A percentile compares a stretch with the other conserved stretches of the same genome.
These are phyloP conservation scores for Leptinotarsa texana DNA, from an alignment of 1,140 invertebrate genomes.

Conservation along the genomic window DNA sequence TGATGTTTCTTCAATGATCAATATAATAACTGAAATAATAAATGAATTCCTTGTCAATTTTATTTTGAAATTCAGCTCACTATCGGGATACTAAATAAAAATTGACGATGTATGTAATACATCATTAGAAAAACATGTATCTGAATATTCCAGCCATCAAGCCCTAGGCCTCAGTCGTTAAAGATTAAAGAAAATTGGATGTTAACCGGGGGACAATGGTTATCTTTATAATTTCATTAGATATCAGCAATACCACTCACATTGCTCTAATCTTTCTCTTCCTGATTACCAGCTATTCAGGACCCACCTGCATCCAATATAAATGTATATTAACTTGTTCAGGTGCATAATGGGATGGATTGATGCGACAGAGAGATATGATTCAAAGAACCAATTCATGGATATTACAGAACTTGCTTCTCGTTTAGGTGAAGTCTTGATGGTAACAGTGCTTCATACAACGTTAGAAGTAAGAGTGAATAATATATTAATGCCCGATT, in stretches of 20 bases:
- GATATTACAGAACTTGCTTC: background rate
- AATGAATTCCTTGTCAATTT: too few species aligned
- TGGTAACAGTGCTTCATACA: too few species aligned
- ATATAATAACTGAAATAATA: too few species aligned
- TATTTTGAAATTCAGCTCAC: too few species aligned
- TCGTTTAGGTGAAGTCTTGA: background rate
- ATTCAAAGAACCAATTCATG: conserved; percentile 2
- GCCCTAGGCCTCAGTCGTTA: too few species aligned
- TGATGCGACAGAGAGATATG: conserved; percentile 5
- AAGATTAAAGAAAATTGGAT: background rate
- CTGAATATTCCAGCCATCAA: too few species aligned
- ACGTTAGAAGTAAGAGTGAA: too few species aligned
- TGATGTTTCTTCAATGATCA: too few species aligned
- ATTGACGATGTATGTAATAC: too few species aligned
- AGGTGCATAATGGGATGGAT: conserved; percentile 2
- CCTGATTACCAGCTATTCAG: background rate
- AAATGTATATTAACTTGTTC: conserved; percentile 12
- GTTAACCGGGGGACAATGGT: background rate
- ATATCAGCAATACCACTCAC: background rate
- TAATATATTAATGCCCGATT: too few species aligned
- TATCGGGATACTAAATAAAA: too few species aligned
- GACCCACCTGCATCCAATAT: conserved; percentile 12
- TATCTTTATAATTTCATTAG: conserved; percentile 5
- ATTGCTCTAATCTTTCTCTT: background rate
- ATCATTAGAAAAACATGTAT: too few species aligned